A percentile compares a stretch with the other conserved stretches of the same genome.
Conservation (phyloP, 2,113 vertebrate species). For the Vulpes vulpes region DNA sequence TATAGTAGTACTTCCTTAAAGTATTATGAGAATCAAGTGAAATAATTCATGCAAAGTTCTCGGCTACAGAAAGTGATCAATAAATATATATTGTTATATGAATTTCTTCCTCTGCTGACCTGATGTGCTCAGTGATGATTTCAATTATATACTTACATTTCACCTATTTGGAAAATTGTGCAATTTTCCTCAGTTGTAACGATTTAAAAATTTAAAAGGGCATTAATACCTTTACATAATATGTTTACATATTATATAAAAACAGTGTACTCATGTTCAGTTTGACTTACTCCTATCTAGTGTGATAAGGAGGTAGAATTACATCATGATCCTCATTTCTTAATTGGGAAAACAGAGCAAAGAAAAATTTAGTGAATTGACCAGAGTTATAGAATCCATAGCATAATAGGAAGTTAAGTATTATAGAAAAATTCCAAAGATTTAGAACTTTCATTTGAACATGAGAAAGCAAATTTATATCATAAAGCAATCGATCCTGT, state of each 20-base stretch:
- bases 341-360: conserved; percentile 16
- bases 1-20: background rate
- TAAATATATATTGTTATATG: background rate
- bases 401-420: background rate
- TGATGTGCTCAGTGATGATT: background rate
- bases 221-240: background rate
- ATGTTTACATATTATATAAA: background rate
- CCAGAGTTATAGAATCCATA: background rate
- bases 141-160: background rate
- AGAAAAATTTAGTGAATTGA: conserved; percentile 26
- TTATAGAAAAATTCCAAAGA: conserved; percentile 51
- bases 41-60: background rate
- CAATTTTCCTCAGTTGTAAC: background rate
- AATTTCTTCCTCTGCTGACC: background rate
- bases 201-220: background rate
- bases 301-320: background rate
- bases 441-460: conserved; percentile 17
- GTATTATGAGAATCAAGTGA: background rate
- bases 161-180: conserved; percentile 29
- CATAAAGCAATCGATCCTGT: conserved; percentile 22
- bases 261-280: background rate
- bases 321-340: background rate
- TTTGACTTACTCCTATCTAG: conserved; percentile 7
- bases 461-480: conserved; percentile 23
- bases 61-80: background rate